Evolutionary conservation across 1,140 invertebrate genomes (phyloP).

Genomic region (Pseudomyrmex flavicornis): DNA sequence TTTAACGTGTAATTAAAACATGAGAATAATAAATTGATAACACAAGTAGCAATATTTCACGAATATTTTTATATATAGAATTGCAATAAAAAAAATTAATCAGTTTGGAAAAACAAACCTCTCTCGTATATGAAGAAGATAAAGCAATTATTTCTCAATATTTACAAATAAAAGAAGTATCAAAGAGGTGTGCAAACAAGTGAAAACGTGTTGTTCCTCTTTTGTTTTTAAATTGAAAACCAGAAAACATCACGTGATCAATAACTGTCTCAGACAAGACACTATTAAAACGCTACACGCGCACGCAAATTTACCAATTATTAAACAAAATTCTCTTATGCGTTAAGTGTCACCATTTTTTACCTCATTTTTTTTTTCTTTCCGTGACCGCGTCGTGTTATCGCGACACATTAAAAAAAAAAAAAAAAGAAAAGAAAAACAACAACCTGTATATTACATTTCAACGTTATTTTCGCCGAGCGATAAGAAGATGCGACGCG

Average conservation of each 20-base stretch:
- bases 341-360: not conserved
- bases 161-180: constrained; percentile 1
- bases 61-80: not conserved
- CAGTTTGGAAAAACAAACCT: not conserved
- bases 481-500: constrained; percentile 3
- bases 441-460: not conserved
- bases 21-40: not conserved
- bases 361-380: not conserved
- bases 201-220: too few relatives aligned
- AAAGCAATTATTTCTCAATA: not conserved
- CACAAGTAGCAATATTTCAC: not conserved
- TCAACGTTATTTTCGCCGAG: not conserved
- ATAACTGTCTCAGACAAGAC: not conserved
- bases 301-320: not conserved
- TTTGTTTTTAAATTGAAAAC: not conserved
- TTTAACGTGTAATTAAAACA: not conserved
- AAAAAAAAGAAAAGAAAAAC: not conserved
- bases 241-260: not conserved
- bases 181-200: not conserved
- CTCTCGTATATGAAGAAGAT: not conserved
- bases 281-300: not conserved
- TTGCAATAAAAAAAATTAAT: not conserved
- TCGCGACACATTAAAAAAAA: not conserved
- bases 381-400: not conserved
- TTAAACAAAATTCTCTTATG: not conserved